phyloP scores from a whole-genome alignment of 2,113 vertebrate genomes.

The Xenopus borealis region DNA sequence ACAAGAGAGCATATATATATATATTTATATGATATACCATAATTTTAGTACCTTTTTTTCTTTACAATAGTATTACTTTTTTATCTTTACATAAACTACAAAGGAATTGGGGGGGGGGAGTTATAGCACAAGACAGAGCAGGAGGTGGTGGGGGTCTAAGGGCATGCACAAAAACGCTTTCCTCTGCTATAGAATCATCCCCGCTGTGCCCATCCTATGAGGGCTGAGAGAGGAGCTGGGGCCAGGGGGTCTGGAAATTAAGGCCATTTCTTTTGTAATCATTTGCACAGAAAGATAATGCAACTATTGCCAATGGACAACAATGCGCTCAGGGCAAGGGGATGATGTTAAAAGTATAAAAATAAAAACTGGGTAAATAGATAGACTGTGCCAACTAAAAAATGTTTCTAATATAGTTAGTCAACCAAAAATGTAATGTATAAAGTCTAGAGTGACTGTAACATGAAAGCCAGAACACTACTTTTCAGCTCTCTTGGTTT shows the following conservation, averaged over 20 bases:
- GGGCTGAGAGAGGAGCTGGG: constrained; percentile 54
- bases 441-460: too few relatives aligned
- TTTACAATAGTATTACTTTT: constrained; percentile 66
- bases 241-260: constrained; percentile 21
- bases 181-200: background rate
- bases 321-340: constrained; percentile 28
- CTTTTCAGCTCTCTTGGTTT: too few relatives aligned
- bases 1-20: constrained; percentile 72
- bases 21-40: constrained; percentile 73
- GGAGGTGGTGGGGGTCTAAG: constrained; percentile 11
- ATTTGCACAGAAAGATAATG: constrained; percentile 19
- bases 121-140: constrained; percentile 58
- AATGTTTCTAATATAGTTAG: too few relatives aligned
- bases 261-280: constrained; percentile 11
- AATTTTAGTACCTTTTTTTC: constrained; percentile 67
- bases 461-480: too few relatives aligned
- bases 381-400: too few relatives aligned
- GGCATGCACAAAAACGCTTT: constrained; percentile 12
- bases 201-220: background rate
- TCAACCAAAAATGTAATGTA: too few relatives aligned
- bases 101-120: constrained; percentile 51
- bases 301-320: background rate
- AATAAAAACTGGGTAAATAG: too few relatives aligned
- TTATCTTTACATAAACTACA: constrained; percentile 71
- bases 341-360: background rate